phyloP scores from a whole-genome alignment of 2,113 vertebrate genomes.

The Callipepla squamata region DNA sequence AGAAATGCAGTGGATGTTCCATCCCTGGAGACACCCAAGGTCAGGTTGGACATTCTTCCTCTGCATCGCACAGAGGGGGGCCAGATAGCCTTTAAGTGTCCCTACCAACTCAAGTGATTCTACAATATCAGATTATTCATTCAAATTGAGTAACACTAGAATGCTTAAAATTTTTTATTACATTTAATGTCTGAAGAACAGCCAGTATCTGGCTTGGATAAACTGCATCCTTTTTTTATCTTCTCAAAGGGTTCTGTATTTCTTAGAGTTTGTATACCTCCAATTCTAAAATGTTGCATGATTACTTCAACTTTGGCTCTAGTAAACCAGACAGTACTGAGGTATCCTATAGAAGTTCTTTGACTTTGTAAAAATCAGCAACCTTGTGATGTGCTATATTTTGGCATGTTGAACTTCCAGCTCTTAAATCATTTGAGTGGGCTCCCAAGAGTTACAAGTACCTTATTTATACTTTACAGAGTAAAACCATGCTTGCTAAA shows the following conservation, averaged over 20 bases:
- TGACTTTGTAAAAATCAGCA: slow-evolving; percentile 13
- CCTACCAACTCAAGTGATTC: too few relatives aligned
- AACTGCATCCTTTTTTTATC: slow-evolving; percentile 42
- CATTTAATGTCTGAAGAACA: not conserved
- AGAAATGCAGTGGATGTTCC: too few relatives aligned
- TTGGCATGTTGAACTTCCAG: slow-evolving; percentile 18
- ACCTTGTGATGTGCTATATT: not conserved
- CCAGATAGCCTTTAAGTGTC: too few relatives aligned
- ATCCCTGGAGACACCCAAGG: too few relatives aligned
- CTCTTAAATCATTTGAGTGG: slow-evolving; percentile 21
- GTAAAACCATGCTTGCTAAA: slow-evolving; percentile 10
- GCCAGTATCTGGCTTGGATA: slow-evolving; percentile 31
- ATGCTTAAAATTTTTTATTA: not conserved
- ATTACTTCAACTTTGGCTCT: slow-evolving; percentile 16
- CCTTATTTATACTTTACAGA: slow-evolving; percentile 27
- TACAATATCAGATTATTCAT: not conserved
- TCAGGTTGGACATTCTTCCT: too few relatives aligned
- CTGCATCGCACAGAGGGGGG: too few relatives aligned
- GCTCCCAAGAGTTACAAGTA: not conserved
- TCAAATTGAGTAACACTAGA: not conserved
- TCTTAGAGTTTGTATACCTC: not conserved
- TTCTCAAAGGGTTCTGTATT: not conserved
- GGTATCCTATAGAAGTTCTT: not conserved
- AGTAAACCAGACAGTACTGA: slow-evolving; percentile 13
- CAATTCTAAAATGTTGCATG: slow-evolving; percentile 38